Evolutionary conservation across 37 sponge, comb jelly and placozoan species (phyloP).

Genomic region (Hormiphora californensis): DNA sequence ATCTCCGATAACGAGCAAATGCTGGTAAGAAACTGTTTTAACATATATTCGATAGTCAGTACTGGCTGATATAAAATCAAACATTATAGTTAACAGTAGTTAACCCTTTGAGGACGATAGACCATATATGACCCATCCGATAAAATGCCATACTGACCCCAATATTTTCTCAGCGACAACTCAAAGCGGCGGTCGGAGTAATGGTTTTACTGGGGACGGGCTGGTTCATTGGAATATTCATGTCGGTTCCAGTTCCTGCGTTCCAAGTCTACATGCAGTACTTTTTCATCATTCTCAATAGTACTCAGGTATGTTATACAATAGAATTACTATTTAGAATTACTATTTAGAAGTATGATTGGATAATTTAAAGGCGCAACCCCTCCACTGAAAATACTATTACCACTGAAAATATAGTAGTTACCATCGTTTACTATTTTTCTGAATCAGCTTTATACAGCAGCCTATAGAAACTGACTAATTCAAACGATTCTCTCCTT

Average conservation of each 20-base stretch:
- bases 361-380: background rate
- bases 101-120: too few species aligned
- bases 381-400: background rate
- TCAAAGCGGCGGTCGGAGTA: conserved; percentile 41
- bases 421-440: too few species aligned
- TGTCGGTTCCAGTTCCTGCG: background rate
- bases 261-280: conserved; percentile 9
- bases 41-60: background rate
- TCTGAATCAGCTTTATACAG: too few species aligned
- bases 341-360: background rate
- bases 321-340: background rate
- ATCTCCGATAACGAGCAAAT: background rate
- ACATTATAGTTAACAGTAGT: too few species aligned
- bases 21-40: background rate
- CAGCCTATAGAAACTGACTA: too few species aligned
- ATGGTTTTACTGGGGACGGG: conserved; percentile 32
- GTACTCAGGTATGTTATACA: background rate
- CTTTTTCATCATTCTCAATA: conserved; percentile 20
- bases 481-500: too few species aligned
- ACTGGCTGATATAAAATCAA: too few species aligned
- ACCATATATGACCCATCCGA: too few species aligned
- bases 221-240: conserved; percentile 44
- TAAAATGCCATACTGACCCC: too few species aligned
- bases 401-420: background rate
- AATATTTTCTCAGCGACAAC: conserved; percentile 2